phyloP scores from a whole-genome alignment of 2,113 vertebrate species.

The Gobius niger region DNA sequence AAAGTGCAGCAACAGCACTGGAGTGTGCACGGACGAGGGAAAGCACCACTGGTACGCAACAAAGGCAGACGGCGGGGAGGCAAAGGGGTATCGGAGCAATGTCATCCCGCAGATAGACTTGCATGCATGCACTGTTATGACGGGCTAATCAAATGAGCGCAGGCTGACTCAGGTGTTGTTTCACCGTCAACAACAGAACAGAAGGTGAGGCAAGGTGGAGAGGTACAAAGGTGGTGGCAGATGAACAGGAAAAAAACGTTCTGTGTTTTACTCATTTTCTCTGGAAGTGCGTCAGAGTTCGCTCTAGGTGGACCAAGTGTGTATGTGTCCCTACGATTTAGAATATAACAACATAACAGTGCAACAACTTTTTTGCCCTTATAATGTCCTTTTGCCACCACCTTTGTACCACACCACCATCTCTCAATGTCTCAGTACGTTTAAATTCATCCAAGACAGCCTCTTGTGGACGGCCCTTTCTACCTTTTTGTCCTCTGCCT shows the following conservation, averaged over 20 bases:
- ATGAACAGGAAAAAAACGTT: background rate
- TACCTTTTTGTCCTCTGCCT: too few relatives aligned
- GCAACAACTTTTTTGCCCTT: too few relatives aligned
- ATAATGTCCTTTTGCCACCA: too few relatives aligned
- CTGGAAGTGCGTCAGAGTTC: too few relatives aligned
- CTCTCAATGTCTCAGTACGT: too few relatives aligned
- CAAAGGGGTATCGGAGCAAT: conserved; percentile 66
- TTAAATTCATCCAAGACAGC: too few relatives aligned
- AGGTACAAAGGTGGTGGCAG: conserved; percentile 10
- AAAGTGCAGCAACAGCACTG: conserved; percentile 66
- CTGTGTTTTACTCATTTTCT: too few relatives aligned
- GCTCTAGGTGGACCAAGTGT: background rate
- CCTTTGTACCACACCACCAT: too few relatives aligned
- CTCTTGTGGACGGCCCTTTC: too few relatives aligned
- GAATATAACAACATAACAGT: background rate
- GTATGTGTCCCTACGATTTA: too few relatives aligned
- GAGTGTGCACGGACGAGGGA: conserved; percentile 45
- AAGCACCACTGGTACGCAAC: conserved; percentile 51
- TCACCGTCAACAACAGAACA: conserved; percentile 23
- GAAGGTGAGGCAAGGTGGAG: conserved; percentile 23
- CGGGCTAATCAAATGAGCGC: conserved; percentile 66
- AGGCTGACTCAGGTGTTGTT: conserved; percentile 64
- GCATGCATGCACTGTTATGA: conserved; percentile 37
- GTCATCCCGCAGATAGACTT: conserved; percentile 52
- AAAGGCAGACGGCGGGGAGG: conserved; percentile 16